These are phyloP conservation scores for Nomada lathburiana DNA, from an alignment of 2,888 invertebrate genomes.

Conservation along the genomic window DNA sequence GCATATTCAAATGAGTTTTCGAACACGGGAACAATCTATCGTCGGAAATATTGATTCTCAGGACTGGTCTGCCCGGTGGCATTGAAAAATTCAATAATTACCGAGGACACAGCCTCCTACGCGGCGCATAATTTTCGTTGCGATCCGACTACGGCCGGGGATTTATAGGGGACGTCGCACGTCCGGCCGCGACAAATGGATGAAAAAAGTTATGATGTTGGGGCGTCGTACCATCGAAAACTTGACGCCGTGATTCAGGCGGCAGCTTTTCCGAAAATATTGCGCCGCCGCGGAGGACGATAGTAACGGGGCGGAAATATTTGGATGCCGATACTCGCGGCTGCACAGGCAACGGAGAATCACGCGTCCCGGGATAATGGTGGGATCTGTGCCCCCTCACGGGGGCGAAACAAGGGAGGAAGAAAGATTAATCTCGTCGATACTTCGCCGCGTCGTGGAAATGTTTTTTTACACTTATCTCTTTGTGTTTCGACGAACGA, in stretches of 20 bases:
- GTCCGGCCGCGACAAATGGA: slow-evolving; percentile 13
- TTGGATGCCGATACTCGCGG: slow-evolving; percentile 7
- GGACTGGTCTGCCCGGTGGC: background rate
- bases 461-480: slow-evolving; percentile 1
- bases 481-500: background rate
- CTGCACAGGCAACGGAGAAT: slow-evolving; percentile 12
- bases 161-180: background rate
- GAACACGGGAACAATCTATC: background rate
- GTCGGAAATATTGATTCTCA: slow-evolving; percentile 7
- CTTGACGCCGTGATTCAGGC: slow-evolving; percentile 28
- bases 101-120: background rate
- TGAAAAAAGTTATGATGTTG: slow-evolving; percentile 23
- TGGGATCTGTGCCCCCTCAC: background rate
- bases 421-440: background rate
- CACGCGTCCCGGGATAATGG: background rate
- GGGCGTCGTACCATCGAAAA: slow-evolving; percentile 14
- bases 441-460: background rate
- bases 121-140: slow-evolving; percentile 12
- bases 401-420: background rate
- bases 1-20: background rate
- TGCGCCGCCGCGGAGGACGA: background rate
- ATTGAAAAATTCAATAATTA: slow-evolving; percentile 20
- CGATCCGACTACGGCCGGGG: slow-evolving; percentile 20
- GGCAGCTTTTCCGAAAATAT: slow-evolving; percentile 38
- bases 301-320: slow-evolving; percentile 13